Evolutionary conservation across 2,888 invertebrate genomes (phyloP), one percentile per base, ranked within the genome.

Genomic region (Erebia ligea): DNA sequence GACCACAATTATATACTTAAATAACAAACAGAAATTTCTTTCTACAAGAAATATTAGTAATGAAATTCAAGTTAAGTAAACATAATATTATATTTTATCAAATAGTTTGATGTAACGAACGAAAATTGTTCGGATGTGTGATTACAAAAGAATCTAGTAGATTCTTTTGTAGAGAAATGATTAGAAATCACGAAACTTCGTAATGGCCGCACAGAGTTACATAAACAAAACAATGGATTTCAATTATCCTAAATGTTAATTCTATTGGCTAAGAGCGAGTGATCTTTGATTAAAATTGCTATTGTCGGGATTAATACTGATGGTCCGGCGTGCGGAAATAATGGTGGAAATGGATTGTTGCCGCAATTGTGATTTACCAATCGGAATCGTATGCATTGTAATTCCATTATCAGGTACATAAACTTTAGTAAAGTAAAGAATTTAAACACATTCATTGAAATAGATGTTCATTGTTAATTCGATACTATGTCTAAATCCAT

Each of bases 311-410:
- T 83, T 83, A 89, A 89, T 92, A 90, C 92, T 90, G 90, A 87
- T 85, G 85, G 86, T 74, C 81, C 82, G 83, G 79, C 85, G 86
- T 82, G 88, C 92, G 91, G 92, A 93, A 92, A 87, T 88, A 86
- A 88, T 86, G 84, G 86, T 86, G 87, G 86, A 89, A 91, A 91
- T 90, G 89, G 90, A 89, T 89, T 67, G 57, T 67, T 67, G 59
- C 52, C 11, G 67, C 67, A 67, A 67, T 67, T 67, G 67, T 67
- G 59, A 67, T 67, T 67, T 50, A 52, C 61, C 25, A 61, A 61
- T 67, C 67, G 67, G 52, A 40, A 67, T 67, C 67, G 59, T 50
- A 15, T 66, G 15, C 34, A 56, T 66, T 66, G 42, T 54, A 42
- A 65, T 56, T 56, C 40, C 65, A 21, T 34, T 56, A 66, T 57